Percentiles rank a stretch among this genome's conserved stretches.
Evolutionary conservation across 2,113 vertebrate genomes (phyloP).

Genomic region (Thinocorus orbignyianus): DNA sequence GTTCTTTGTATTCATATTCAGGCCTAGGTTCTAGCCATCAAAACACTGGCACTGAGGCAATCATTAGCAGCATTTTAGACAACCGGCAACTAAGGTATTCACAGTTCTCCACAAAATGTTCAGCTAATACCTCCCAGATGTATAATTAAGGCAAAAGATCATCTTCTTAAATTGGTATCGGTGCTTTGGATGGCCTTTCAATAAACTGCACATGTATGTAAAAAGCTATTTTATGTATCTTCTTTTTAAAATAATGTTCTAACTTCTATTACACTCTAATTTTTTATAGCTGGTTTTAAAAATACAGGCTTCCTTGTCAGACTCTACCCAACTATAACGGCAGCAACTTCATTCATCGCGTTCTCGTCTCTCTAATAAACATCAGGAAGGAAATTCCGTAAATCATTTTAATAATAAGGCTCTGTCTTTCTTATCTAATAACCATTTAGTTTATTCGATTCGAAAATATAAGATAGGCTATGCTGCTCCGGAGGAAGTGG

Average conservation of each 20-base stretch:
- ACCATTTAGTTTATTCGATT: not conserved
- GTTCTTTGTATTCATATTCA: conserved; percentile 80
- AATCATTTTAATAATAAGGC: not conserved
- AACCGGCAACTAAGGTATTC: conserved; percentile 81
- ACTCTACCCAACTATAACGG: not conserved
- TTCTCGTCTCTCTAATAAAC: not conserved
- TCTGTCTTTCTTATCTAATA: not conserved
- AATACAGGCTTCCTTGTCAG: not conserved
- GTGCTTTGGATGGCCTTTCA: conserved; percentile 67
- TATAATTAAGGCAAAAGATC: conserved; percentile 78
- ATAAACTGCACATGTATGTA: conserved; percentile 43
- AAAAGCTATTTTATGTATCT: conserved; percentile 65
- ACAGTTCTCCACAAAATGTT: conserved; percentile 74
- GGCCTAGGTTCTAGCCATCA: conserved; percentile 77
- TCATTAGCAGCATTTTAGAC: conserved; percentile 76
- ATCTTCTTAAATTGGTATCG: conserved; percentile 74
- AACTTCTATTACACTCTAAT: not conserved
- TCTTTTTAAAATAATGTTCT: conserved; percentile 29
- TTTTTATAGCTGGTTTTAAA: conserved; percentile 33
- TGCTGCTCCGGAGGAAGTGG: not conserved
- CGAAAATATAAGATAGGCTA: not conserved
- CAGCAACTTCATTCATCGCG: not conserved
- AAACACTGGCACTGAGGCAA: conserved; percentile 76
- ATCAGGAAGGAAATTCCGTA: not conserved
- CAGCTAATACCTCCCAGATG: conserved; percentile 79